Conservation (phyloP, 1,140 invertebrate genomes). For the Drosophila repletoides region DNA sequence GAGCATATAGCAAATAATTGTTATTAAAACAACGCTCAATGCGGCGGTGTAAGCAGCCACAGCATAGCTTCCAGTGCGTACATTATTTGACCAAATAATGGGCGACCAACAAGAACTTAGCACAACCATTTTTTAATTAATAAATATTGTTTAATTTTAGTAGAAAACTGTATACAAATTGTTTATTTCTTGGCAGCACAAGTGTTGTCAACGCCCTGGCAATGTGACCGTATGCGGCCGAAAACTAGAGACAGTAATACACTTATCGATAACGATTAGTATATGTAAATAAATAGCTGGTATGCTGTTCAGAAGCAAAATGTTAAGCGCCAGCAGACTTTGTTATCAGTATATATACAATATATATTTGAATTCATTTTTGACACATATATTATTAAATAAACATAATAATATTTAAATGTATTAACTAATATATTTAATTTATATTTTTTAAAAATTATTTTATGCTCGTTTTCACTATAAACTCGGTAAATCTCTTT, state of each 20-base stretch:
- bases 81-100: slow-evolving; percentile 90
- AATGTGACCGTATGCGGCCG: slow-evolving; percentile 11
- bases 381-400: too few species aligned
- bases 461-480: too few species aligned
- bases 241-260: slow-evolving; percentile 7
- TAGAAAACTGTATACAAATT: slow-evolving; percentile 17
- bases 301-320: background rate
- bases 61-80: slow-evolving; percentile 89
- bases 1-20: slow-evolving; percentile 89
- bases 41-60: slow-evolving; percentile 91
- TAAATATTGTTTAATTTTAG: slow-evolving; percentile 3
- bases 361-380: too few species aligned
- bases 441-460: too few species aligned
- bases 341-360: too few species aligned
- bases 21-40: slow-evolving; percentile 89
- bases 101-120: slow-evolving; percentile 93
- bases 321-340: too few species aligned
- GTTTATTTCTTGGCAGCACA: background rate
- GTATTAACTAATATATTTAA: too few species aligned
- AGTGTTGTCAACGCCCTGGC: slow-evolving; percentile 42
- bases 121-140: slow-evolving; percentile 85
- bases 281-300: too few species aligned
- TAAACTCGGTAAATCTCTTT: too few species aligned
- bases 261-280: background rate
- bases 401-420: too few species aligned